These are phyloP conservation scores for Lypha dubia DNA, from an alignment of 2,888 invertebrate species.

Conservation along the genomic window DNA sequence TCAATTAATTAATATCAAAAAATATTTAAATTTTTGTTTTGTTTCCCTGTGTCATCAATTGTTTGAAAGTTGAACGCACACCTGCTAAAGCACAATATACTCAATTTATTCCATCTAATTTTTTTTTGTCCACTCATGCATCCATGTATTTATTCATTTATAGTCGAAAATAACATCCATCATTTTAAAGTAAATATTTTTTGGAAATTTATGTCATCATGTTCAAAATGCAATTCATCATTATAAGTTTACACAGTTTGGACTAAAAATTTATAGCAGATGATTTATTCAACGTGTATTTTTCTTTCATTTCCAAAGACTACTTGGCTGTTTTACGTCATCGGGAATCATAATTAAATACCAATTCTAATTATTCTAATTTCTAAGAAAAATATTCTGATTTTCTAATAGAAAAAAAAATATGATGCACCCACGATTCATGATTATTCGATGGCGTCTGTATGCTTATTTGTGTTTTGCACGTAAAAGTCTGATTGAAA, in stretches of 20 bases:
- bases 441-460: too few species aligned
- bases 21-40: too few species aligned
- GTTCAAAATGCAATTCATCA: constrained; percentile 8
- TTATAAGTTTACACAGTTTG: constrained; percentile 22
- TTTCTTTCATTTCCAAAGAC: background rate
- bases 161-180: constrained; percentile 53
- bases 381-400: too few species aligned
- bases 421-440: too few species aligned
- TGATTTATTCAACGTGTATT: background rate
- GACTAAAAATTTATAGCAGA: background rate
- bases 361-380: too few species aligned
- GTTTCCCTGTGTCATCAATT: too few species aligned
- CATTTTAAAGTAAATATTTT: constrained; percentile 66
- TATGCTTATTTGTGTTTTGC: too few species aligned
- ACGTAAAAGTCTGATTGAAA: too few species aligned
- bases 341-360: too few species aligned
- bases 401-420: too few species aligned
- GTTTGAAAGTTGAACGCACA: background rate
- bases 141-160: constrained; percentile 56
- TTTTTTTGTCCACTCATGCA: constrained; percentile 37
- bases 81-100: background rate
- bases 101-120: constrained; percentile 8
- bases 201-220: constrained; percentile 53
- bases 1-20: too few species aligned
- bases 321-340: background rate